phyloP scores from a whole-genome alignment of 2,888 invertebrate genomes.

The Diaperis boleti region DNA sequence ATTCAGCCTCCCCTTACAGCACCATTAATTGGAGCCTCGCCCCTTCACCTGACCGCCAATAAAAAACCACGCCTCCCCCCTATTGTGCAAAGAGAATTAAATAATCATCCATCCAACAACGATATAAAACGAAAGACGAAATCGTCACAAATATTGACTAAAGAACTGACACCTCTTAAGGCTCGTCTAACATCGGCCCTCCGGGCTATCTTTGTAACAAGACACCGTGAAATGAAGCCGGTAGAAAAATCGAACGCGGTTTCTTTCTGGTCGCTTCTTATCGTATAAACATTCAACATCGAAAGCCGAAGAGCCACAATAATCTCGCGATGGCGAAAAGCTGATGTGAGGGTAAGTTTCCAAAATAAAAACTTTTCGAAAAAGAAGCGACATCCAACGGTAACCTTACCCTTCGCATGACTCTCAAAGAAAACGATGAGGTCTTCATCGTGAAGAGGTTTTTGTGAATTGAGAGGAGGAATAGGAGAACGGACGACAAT shows the following conservation, averaged over 20 bases:
- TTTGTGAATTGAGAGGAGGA: constrained; percentile 2
- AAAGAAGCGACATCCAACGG: constrained; percentile 44
- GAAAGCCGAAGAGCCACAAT: constrained; percentile 21
- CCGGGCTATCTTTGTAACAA: constrained; percentile 8
- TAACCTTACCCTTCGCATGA: constrained; percentile 81
- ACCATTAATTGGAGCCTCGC: neutral
- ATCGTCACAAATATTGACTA: constrained; percentile 7
- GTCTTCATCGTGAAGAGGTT: constrained; percentile 75
- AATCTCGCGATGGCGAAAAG: constrained; percentile 25
- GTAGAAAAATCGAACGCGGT: neutral
- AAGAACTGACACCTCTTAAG: constrained; percentile 9
- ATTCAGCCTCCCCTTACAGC: neutral
- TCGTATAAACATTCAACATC: constrained; percentile 16
- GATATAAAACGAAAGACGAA: constrained; percentile 11
- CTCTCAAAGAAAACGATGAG: constrained; percentile 81
- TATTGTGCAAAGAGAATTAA: neutral
- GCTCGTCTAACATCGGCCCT: constrained; percentile 7
- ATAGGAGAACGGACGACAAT: constrained; percentile 20
- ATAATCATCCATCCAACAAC: constrained; percentile 5
- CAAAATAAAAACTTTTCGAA: constrained; percentile 16
- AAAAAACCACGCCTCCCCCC: neutral
- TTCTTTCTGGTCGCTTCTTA: constrained; percentile 4
- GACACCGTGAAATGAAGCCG: neutral
- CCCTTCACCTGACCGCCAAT: neutral
- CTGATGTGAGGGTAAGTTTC: constrained; percentile 5